A percentile compares a stretch with the other conserved stretches of the same genome.
Evolutionary conservation across 2,797 vertebrate species (phyloP).

Genomic region (Podargus strigoides): DNA sequence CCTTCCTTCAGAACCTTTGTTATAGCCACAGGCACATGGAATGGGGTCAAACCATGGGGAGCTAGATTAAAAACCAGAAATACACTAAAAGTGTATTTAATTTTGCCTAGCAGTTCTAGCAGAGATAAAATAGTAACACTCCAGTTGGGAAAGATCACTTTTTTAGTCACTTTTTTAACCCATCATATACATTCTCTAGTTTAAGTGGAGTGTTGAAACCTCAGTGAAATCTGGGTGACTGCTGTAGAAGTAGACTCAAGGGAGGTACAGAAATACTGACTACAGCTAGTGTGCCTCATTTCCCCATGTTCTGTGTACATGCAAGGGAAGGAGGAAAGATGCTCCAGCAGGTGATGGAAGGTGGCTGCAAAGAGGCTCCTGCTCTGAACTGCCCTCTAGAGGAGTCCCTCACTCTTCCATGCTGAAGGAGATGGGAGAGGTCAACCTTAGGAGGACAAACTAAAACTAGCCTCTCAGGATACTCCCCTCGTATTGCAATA

Average conservation of each 20-base stretch:
- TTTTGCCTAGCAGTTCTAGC: not conserved
- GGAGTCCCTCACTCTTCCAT: not conserved
- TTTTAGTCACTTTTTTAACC: not conserved
- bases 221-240: not conserved
- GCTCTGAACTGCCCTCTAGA: not conserved
- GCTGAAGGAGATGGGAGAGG: not conserved
- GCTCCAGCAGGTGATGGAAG: not conserved
- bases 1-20: not conserved
- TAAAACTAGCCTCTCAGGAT: not conserved
- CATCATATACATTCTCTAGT: not conserved
- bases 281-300: not conserved
- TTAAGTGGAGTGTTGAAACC: not conserved
- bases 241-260: not conserved
- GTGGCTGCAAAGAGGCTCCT: not conserved
- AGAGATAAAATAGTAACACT: not conserved
- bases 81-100: not conserved
- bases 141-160: not conserved
- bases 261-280: not conserved
- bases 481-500: not conserved
- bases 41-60: not conserved
- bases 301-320: accelerated
- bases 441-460: not conserved
- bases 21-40: not conserved
- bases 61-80: not conserved
- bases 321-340: not conserved